Evolutionary conservation across 2,797 vertebrate species (phyloP).

Genomic region (Helostoma temminkii): DNA sequence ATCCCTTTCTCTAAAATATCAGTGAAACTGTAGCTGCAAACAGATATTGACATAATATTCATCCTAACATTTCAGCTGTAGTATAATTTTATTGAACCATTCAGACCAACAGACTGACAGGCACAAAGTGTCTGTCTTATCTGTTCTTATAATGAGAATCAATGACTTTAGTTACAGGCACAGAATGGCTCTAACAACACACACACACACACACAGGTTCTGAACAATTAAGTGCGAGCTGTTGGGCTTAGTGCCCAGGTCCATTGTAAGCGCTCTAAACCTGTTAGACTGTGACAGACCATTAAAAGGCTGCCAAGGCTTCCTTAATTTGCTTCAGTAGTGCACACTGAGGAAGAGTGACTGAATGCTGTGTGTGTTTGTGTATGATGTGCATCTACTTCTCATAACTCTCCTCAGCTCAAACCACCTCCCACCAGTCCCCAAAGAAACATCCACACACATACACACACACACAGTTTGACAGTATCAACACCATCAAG

Average conservation of each 20-base stretch:
- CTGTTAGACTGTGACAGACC: slow-evolving; percentile 86
- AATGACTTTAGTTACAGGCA: slow-evolving; percentile 74
- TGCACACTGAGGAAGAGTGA: slow-evolving; percentile 75
- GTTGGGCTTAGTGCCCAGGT: slow-evolving; percentile 82
- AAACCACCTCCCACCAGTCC: background rate
- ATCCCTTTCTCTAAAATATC: slow-evolving; percentile 51
- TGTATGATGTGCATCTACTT: slow-evolving; percentile 55
- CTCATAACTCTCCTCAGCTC: slow-evolving; percentile 47
- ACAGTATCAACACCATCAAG: slow-evolving; percentile 25
- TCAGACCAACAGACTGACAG: slow-evolving; percentile 55
- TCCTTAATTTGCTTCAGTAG: slow-evolving; percentile 79
- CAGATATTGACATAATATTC: slow-evolving; percentile 40
- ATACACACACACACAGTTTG: background rate
- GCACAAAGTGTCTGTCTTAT: slow-evolving; percentile 69
- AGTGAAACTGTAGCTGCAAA: slow-evolving; percentile 25
- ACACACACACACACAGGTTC: slow-evolving; percentile 63
- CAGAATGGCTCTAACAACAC: slow-evolving; percentile 57
- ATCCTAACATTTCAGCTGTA: slow-evolving; percentile 39
- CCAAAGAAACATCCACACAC: slow-evolving; percentile 10
- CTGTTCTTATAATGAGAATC: slow-evolving; percentile 76
- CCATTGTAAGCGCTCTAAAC: slow-evolving; percentile 86
- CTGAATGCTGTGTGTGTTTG: slow-evolving; percentile 57
- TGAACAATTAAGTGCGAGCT: slow-evolving; percentile 86
- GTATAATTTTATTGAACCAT: slow-evolving; percentile 53
- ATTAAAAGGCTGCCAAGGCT: slow-evolving; percentile 86